Percentiles rank a stretch among this genome's conserved stretches.
phyloP scores from a whole-genome alignment of 2,113 vertebrate genomes.

The Rafetus swinhoei region DNA sequence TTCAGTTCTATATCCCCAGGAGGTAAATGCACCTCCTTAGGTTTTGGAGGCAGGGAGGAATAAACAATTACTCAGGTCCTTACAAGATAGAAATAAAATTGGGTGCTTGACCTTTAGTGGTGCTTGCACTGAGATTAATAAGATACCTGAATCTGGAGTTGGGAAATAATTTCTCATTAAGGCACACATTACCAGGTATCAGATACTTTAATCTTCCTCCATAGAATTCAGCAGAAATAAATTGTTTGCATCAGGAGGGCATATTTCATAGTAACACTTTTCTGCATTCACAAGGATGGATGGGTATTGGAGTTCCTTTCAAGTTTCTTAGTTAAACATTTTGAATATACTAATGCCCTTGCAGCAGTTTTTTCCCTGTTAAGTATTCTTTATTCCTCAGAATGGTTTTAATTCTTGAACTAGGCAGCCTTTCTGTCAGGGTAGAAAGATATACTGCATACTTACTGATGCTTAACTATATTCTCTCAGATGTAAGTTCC shows the following conservation, averaged over 20 bases:
- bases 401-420: not conserved
- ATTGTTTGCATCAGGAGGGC: not conserved
- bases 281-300: not conserved
- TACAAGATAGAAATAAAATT: not conserved
- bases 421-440: not conserved
- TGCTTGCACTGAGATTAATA: not conserved
- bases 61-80: not conserved
- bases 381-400: not conserved
- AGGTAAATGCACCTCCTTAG: not conserved
- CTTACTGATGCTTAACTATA: not conserved
- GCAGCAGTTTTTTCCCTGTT: not conserved
- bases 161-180: not conserved
- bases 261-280: not conserved
- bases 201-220: not conserved
- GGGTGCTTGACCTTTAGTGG: not conserved
- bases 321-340: not conserved
- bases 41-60: not conserved
- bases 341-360: not conserved
- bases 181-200: not conserved
- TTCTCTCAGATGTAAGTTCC: not conserved
- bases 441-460: not conserved
- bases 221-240: not conserved
- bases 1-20: not conserved
- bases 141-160: not conserved
- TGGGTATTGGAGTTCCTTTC: not conserved